These are phyloP conservation scores for Muscina levida DNA, from an alignment of 2,888 invertebrate species.

Conservation along the genomic window DNA sequence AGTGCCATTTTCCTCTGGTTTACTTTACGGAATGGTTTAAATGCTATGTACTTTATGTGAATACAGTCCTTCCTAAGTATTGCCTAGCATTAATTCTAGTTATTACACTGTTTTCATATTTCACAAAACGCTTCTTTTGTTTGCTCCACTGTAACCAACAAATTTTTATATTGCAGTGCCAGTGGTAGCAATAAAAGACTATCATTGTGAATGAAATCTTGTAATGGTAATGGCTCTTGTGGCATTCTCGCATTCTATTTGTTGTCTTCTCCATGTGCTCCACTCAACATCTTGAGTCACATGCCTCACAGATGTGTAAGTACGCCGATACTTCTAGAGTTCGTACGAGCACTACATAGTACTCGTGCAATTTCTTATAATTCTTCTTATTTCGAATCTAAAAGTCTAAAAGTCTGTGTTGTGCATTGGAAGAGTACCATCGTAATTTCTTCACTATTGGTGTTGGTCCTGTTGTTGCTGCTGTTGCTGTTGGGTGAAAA, in stretches of 20 bases:
- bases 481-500: slow-evolving; percentile 67
- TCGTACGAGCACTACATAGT: not conserved
- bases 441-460: slow-evolving; percentile 8
- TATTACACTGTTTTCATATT: too few species aligned
- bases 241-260: slow-evolving; percentile 56
- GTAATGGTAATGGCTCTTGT: slow-evolving; percentile 61
- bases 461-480: slow-evolving; percentile 58
- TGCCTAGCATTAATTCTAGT: too few species aligned
- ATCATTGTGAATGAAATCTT: slow-evolving; percentile 52
- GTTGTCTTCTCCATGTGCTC: slow-evolving; percentile 14
- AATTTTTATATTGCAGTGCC: slow-evolving; percentile 6
- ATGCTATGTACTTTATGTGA: too few species aligned
- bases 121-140: too few species aligned
- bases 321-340: slow-evolving; percentile 19
- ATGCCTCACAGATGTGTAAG: slow-evolving; percentile 49
- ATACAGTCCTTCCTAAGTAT: too few species aligned
- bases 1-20: too few species aligned
- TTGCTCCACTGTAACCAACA: slow-evolving; percentile 25
- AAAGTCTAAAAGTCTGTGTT: slow-evolving; percentile 19
- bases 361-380: slow-evolving; percentile 24
- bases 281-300: slow-evolving; percentile 54
- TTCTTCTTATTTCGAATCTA: not conserved
- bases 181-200: slow-evolving; percentile 34
- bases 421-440: not conserved
- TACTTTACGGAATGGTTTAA: too few species aligned